These are phyloP conservation scores for Dromius quadrimaculatus DNA, from an alignment of 2,888 invertebrate species.

Conservation along the genomic window DNA sequence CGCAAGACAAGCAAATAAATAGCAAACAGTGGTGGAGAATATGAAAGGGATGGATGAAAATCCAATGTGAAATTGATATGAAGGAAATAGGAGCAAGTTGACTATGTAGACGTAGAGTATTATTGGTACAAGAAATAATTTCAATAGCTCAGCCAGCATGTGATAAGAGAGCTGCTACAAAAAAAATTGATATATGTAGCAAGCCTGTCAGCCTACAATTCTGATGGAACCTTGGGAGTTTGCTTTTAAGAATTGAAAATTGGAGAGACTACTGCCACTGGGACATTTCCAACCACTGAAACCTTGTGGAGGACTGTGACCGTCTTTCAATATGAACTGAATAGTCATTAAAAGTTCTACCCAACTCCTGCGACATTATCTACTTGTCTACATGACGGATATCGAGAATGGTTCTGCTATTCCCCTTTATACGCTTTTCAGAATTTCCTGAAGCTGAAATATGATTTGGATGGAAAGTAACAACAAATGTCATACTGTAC, in stretches of 20 bases:
- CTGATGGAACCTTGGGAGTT: too few species aligned
- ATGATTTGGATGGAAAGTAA: neutral
- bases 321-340: conserved; percentile 40
- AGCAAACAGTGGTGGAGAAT: neutral
- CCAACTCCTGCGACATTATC: neutral
- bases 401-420: neutral
- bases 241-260: too few species aligned
- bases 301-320: conserved; percentile 21
- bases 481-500: too few species aligned
- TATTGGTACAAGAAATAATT: too few species aligned
- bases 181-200: too few species aligned
- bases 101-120: too few species aligned
- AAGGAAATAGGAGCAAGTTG: too few species aligned
- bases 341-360: conserved; percentile 35
- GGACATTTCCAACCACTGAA: conserved; percentile 13
- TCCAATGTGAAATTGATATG: neutral
- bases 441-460: neutral
- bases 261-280: conserved; percentile 5
- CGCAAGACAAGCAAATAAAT: conserved; percentile 1
- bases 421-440: too few species aligned
- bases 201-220: too few species aligned
- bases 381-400: neutral
- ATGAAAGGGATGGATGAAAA: neutral
- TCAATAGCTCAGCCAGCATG: too few species aligned
- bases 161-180: too few species aligned